Percentiles rank a stretch among this genome's conserved stretches.
These are phyloP conservation scores for Whitmania pigra DNA, from an alignment of 1,140 invertebrate genomes.

Conservation along the genomic window DNA sequence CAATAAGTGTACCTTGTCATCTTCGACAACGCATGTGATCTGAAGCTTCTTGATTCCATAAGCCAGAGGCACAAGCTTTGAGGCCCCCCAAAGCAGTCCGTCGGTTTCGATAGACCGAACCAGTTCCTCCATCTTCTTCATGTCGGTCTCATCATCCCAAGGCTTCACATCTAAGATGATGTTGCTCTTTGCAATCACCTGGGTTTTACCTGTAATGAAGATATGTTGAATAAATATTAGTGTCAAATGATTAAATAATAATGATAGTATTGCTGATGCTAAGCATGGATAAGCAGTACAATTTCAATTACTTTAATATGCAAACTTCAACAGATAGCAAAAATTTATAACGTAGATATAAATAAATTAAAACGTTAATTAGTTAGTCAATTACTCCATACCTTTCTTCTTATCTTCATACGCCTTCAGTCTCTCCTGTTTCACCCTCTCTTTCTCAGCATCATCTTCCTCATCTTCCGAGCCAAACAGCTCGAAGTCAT, in stretches of 20 bases:
- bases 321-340: too few species aligned
- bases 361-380: conserved; percentile 51
- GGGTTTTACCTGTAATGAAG: conserved; percentile 44
- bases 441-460: conserved; percentile 47
- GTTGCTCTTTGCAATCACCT: conserved; percentile 75
- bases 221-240: too few species aligned
- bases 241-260: too few species aligned
- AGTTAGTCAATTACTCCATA: too few species aligned
- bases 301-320: too few species aligned
- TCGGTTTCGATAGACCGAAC: conserved; percentile 69
- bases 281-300: too few species aligned
- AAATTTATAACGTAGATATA: too few species aligned
- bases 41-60: conserved; percentile 85
- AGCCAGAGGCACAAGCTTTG: conserved; percentile 40
- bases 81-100: conserved; percentile 83
- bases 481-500: conserved; percentile 68
- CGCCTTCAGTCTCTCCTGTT: conserved; percentile 67
- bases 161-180: conserved; percentile 89
- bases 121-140: conserved; percentile 65
- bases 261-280: too few species aligned
- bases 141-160: conserved; percentile 93
- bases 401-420: conserved; percentile 70
- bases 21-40: conserved; percentile 72
- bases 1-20: conserved; percentile 52
- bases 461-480: conserved; percentile 75